Evolutionary conservation across 2,113 vertebrate genomes (phyloP), one percentile per base, ranked within the genome.

Genomic region (Argyrosomus japonicus): DNA sequence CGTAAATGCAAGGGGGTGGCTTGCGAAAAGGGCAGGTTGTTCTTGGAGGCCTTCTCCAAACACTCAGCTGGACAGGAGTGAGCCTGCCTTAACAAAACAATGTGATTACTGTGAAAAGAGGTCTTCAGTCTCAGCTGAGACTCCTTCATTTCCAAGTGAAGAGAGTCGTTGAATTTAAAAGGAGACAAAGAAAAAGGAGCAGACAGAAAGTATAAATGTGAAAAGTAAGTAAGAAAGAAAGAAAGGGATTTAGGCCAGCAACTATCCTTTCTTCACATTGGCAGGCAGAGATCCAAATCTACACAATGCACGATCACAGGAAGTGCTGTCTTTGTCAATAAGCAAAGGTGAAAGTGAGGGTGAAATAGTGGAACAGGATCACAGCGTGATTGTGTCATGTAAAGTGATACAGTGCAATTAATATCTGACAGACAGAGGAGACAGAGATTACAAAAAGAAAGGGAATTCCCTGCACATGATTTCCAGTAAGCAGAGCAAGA

Each of bases 21-120:
- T 51, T 64, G 54, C 5, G 32, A n/a, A 75, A 71, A 69, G 86
- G 75, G n/a, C 10, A 48, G 50, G 2, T 48, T 79, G 63, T 81
- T 84, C 71, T 82, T 80, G 64, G 60, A 87, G 47, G 67, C 71
- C 61, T 71, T 84, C 48, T 75, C 23, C 12, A 43, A 17, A 87
- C 78, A 93, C 87, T 89, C 82, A 91, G 80, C 74, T 74, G 78
- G 72, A 83, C 25, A 79, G 60, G 15, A 78, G 73, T 62, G 45
- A 78, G 72, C 48, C 77, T 82, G 58, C 63, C 53, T 62, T 68
- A 58, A 43, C 10, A 70, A 75, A 85, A 76, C 83, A 91, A 79
- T 68, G 77, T 71, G 75, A 81, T 80, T 50, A 76, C 70, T 27
- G 58, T 79, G 60, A 87, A 84, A 82, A 25, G 77, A 73, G 65